Conservation (phyloP, 2,113 vertebrate genomes). For the Odontesthes bonariensis region DNA sequence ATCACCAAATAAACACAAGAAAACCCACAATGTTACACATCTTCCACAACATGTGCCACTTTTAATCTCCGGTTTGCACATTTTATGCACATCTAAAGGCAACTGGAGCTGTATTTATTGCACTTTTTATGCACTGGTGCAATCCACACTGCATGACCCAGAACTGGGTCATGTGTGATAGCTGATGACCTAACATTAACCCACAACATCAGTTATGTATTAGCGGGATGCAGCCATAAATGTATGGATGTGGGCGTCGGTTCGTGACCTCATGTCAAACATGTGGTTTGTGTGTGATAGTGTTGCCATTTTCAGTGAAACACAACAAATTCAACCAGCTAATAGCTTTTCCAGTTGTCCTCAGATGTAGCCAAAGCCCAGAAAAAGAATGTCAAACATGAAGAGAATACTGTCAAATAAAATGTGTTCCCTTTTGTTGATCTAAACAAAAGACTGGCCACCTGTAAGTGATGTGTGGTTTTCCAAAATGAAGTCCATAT, state of each 20-base stretch:
- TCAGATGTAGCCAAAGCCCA: slow-evolving; percentile 1
- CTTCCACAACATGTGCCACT: background rate
- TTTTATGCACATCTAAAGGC: background rate
- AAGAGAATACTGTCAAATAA: background rate
- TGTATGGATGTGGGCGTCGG: background rate
- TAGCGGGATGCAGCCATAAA: background rate
- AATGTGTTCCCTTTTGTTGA: slow-evolving; percentile 1
- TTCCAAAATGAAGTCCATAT: slow-evolving; percentile 22
- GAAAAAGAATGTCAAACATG: background rate
- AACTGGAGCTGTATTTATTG: too few relatives aligned
- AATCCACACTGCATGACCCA: background rate
- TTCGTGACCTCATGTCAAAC: slow-evolving; percentile 11
- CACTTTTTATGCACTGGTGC: too few relatives aligned
- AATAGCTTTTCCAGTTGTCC: slow-evolving; percentile 7
- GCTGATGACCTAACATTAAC: background rate
- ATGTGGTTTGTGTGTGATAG: slow-evolving; percentile 4
- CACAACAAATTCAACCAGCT: background rate
- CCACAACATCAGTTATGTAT: background rate
- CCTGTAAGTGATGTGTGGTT: slow-evolving; percentile 1
- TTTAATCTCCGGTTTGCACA: background rate
- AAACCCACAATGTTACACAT: background rate
- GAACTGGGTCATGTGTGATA: background rate
- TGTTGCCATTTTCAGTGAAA: background rate
- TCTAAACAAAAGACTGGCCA: slow-evolving; percentile 8
- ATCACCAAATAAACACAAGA: slow-evolving; percentile 9